Conservation (phyloP, 2,113 vertebrate species). For the Eupsittula cactorum region DNA sequence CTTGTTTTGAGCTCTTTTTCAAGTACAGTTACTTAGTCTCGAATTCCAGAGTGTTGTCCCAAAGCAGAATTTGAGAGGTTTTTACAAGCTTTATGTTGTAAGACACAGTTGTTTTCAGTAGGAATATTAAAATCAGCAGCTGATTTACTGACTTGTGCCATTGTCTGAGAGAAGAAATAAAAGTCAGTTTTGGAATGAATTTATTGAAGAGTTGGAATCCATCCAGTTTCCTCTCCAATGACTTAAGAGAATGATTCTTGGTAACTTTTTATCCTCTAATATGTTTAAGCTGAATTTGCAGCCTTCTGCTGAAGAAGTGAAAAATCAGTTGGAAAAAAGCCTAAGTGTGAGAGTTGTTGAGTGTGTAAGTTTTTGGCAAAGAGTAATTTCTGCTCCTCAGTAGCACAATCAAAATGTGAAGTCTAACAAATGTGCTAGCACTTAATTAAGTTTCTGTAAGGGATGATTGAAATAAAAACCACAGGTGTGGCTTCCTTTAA, state of each 20-base stretch:
- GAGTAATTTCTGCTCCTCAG: neutral
- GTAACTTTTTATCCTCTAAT: neutral
- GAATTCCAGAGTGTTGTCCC: neutral
- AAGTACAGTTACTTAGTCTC: neutral
- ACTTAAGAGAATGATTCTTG: neutral
- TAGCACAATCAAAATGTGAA: neutral
- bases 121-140: constrained; percentile 9
- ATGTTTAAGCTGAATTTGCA: neutral
- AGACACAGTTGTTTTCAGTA: constrained; percentile 2
- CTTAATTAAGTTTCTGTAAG: constrained; percentile 1
- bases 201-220: constrained; percentile 17
- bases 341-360: neutral
- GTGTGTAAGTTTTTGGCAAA: neutral
- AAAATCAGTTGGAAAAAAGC: neutral
- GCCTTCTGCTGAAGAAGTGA: neutral
- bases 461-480: neutral
- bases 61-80: neutral
- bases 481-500: neutral
- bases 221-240: neutral
- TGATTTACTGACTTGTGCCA: neutral
- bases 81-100: neutral
- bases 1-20: neutral
- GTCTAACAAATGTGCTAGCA: neutral
- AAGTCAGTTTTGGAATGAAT: constrained; percentile 13
- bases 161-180: neutral